Evolutionary conservation across 2,888 invertebrate species (phyloP), one percentile per base, ranked within the genome.

Genomic region (Megalurothrips usitatus): DNA sequence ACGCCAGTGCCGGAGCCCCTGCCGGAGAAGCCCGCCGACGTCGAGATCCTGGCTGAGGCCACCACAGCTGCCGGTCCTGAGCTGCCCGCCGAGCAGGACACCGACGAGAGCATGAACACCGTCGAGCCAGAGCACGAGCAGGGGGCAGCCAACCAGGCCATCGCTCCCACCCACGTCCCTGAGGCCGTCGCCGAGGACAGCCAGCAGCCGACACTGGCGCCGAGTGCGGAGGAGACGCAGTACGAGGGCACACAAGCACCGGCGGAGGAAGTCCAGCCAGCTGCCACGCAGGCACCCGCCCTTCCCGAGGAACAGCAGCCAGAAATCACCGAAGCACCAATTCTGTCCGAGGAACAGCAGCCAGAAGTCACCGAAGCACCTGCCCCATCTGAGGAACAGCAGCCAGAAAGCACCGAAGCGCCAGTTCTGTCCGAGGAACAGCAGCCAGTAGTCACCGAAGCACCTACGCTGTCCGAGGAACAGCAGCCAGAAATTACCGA

Each of bases 351-450:
- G 75, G 82, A 83, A 80, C 47, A 79, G 26, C 19, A 63, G 34
- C 14, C 79, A 12, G 52, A 52, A 52, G 10, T 19, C 52, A 52
- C 52, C 19, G 79, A 81, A 81, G 23, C 52, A 9, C 80, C 14
- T n/a, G 82, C n/a, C 79, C 81, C 78, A 78, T 79, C 63, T 80
- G 79, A 34, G 52, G 43, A 23, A 79, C 81, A 19, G 68, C 79
- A 63, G 78, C 68, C 47, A 82, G 83, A 11, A 63, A 34, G 48
- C 82, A 81, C 79, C 80, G 79, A 48, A 82, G 82, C 82, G 79
- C 81, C 14, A 23, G 81, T 23, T 79, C 82, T 79, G 79, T 80
- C 63, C 81, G 79, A 28, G 63, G 34, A 19, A 79, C 81, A n/a
- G 79, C 79, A 58, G 78, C 63, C 43, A 82, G 83, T 8, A 63